Conservation (phyloP, 2,113 vertebrate genomes). For the Cephalopholis sonnerati region DNA sequence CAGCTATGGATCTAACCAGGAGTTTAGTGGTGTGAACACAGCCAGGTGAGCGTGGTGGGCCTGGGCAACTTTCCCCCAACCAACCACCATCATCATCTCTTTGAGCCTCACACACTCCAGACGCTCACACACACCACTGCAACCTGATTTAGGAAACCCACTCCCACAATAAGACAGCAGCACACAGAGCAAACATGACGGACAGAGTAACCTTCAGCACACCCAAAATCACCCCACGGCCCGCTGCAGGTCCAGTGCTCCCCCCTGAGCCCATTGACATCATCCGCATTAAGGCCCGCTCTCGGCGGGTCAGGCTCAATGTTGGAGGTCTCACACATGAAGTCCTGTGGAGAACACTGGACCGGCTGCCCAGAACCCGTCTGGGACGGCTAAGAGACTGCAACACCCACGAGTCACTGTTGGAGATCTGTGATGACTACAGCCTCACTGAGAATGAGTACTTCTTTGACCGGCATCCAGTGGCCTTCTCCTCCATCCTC, state of each 20-base stretch:
- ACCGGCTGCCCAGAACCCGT: constrained; percentile 95
- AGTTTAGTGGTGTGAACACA: constrained; percentile 39
- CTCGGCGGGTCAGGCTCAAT: constrained; percentile 92
- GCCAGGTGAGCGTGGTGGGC: constrained; percentile 42
- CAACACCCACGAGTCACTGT: constrained; percentile 94
- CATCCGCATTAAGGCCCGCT: constrained; percentile 93
- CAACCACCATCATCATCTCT: not conserved
- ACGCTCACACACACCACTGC: not conserved
- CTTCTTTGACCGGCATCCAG: constrained; percentile 97
- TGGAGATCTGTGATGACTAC: constrained; percentile 98
- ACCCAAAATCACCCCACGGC: constrained; percentile 84
- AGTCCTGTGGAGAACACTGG: constrained; percentile 97
- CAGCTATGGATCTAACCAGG: constrained; percentile 65
- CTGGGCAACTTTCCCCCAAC: not conserved
- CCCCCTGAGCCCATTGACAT: constrained; percentile 97
- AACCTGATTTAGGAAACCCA: not conserved
- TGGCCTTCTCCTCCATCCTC: constrained; percentile 98
- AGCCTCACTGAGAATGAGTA: constrained; percentile 94
- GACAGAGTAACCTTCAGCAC: constrained; percentile 87
- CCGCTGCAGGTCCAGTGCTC: constrained; percentile 81
- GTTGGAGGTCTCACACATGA: constrained; percentile 98
- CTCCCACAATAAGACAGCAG: constrained; percentile 16
- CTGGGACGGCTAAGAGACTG: constrained; percentile 95
- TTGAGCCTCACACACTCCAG: not conserved
- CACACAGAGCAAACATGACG: constrained; percentile 85